phyloP scores from a whole-genome alignment of 2,797 vertebrate genomes.

The Gallirallus australis region DNA sequence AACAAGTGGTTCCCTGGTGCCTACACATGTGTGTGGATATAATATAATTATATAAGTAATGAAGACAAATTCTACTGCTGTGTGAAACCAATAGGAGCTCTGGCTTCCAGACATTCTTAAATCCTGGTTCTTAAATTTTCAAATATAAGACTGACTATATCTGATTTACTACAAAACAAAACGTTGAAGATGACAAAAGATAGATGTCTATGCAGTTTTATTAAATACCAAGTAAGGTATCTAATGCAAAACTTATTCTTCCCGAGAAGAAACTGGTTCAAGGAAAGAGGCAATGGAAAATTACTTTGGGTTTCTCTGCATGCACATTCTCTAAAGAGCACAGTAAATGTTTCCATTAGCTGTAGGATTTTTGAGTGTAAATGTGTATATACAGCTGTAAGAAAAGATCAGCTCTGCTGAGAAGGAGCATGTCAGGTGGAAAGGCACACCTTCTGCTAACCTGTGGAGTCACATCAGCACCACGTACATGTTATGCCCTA shows the following conservation, averaged over 20 bases:
- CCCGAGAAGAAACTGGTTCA: not conserved
- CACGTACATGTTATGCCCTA: not conserved
- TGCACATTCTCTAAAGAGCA: not conserved
- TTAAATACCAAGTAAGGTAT: not conserved
- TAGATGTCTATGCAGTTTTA: not conserved
- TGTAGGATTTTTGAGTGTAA: not conserved
- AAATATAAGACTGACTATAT: not conserved
- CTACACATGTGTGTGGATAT: not conserved
- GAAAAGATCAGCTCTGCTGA: not conserved
- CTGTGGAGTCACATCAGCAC: not conserved
- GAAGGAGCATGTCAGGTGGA: not conserved
- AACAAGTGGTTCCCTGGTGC: not conserved
- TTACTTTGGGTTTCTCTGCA: not conserved
- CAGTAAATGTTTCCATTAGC: not conserved
- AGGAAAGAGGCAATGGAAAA: not conserved
- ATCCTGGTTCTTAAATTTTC: not conserved
- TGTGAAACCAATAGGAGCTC: not conserved
- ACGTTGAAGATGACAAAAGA: not conserved
- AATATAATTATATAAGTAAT: not conserved
- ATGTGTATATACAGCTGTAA: accelerated
- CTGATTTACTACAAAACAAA: not conserved
- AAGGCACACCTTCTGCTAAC: not conserved
- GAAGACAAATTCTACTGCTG: not conserved
- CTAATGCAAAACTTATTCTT: not conserved
- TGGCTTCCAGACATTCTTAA: not conserved